phyloP scores from a whole-genome alignment of 2,113 vertebrate genomes.

The Perognathus longimembris region DNA sequence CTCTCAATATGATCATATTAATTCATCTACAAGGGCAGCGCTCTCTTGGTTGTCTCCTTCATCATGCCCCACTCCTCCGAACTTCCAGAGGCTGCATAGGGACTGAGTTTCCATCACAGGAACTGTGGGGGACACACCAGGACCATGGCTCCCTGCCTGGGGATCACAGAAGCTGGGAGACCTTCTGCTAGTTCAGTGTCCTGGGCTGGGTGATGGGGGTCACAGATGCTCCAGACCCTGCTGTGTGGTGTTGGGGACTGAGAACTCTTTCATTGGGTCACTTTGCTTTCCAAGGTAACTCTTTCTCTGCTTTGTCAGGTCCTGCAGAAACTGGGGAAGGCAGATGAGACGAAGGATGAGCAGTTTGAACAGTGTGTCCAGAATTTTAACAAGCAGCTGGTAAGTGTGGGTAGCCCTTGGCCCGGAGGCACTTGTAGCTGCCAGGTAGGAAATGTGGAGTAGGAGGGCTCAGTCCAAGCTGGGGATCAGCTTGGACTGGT shows the following conservation, averaged over 20 bases:
- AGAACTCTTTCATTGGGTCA: neutral
- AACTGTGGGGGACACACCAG: neutral
- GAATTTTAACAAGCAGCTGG: conserved; percentile 99
- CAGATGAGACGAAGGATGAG: conserved; percentile 98
- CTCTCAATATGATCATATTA: neutral
- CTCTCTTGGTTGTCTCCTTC: neutral
- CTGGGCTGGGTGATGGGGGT: neutral
- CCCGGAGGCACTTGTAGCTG: neutral
- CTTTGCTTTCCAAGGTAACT: neutral
- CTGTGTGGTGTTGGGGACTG: neutral
- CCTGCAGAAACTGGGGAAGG: conserved; percentile 98
- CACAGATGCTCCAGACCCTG: rapidly evolving
- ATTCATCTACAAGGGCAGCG: neutral
- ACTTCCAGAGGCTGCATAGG: neutral
- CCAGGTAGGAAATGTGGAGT: neutral
- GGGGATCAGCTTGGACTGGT: neutral
- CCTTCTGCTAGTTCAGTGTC: neutral
- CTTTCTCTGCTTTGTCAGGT: conserved; percentile 86
- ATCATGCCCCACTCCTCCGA: neutral
- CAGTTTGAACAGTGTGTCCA: conserved; percentile 98
- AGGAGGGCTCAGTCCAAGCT: neutral
- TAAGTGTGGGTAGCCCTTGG: conserved; percentile 81
- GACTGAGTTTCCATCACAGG: neutral
- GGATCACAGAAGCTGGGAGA: neutral
- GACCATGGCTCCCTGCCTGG: neutral